These are phyloP conservation scores for Lepidocyrtinus sp. DNA, from an alignment of 2,888 invertebrate genomes.

Conservation along the genomic window DNA sequence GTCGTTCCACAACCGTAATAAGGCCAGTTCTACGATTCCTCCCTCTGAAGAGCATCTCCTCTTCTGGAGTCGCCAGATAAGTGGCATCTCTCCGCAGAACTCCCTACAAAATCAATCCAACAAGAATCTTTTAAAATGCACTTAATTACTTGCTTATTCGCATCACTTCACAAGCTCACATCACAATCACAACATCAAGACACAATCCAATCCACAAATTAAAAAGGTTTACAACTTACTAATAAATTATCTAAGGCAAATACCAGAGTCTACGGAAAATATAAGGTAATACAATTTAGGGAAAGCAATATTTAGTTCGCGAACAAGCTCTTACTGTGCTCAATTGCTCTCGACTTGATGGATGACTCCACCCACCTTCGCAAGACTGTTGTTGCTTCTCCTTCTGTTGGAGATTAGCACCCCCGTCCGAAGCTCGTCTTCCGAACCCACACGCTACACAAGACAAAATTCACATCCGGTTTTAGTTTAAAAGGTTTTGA, in stretches of 20 bases:
- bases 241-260: too few species aligned
- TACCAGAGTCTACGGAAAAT: too few species aligned
- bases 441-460: slow-evolving; percentile 82
- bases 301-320: background rate
- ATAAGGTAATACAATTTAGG: slow-evolving; percentile 1
- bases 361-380: slow-evolving; percentile 70
- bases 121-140: too few species aligned
- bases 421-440: slow-evolving; percentile 94
- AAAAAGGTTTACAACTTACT: too few species aligned
- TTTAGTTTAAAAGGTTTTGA: too few species aligned
- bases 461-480: slow-evolving; percentile 24
- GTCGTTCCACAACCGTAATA: slow-evolving; percentile 86
- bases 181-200: too few species aligned
- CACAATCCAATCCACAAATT: background rate
- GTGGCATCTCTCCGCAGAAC: slow-evolving; percentile 67
- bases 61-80: slow-evolving; percentile 67
- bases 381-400: slow-evolving; percentile 65
- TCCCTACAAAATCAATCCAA: slow-evolving; percentile 64
- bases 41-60: slow-evolving; percentile 66
- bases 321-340: slow-evolving; percentile 62
- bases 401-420: slow-evolving; percentile 85
- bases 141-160: too few species aligned
- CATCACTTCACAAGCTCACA: too few species aligned
- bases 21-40: slow-evolving; percentile 81
- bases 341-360: slow-evolving; percentile 69